Percentiles rank a stretch among this genome's conserved stretches.
These are phyloP conservation scores for Metellina segmentata DNA, from an alignment of 2,888 invertebrate genomes.

Conservation along the genomic window DNA sequence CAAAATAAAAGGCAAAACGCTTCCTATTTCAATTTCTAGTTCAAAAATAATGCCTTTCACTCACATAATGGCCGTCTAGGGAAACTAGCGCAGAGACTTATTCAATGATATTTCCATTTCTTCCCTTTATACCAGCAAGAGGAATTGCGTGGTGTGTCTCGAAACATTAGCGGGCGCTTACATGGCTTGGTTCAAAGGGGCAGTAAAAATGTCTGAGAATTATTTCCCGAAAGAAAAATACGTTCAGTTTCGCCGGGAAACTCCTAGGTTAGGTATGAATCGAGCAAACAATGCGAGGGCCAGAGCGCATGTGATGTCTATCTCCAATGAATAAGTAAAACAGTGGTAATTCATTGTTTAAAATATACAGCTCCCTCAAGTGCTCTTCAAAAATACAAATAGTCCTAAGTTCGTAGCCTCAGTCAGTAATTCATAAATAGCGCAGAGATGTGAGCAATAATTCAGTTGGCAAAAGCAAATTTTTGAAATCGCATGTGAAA, in stretches of 20 bases:
- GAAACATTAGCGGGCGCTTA: slow-evolving; percentile 48
- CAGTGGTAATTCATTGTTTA: not conserved
- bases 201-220: slow-evolving; percentile 59
- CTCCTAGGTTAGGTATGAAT: not conserved
- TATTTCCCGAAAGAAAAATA: slow-evolving; percentile 15
- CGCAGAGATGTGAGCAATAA: not conserved
- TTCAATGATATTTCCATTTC: slow-evolving; percentile 71
- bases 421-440: not conserved
- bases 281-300: not conserved
- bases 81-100: slow-evolving; percentile 53
- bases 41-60: slow-evolving; percentile 59
- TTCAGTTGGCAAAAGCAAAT: not conserved
- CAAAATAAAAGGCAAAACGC: slow-evolving; percentile 21
- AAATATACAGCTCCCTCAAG: not conserved
- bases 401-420: not conserved
- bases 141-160: not conserved
- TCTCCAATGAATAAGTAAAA: slow-evolving; percentile 18
- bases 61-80: slow-evolving; percentile 56
- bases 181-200: slow-evolving; percentile 21
- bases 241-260: not conserved
- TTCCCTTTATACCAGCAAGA: slow-evolving; percentile 5
- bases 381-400: not conserved
- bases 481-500: not conserved
- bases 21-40: slow-evolving; percentile 59
- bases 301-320: not conserved